These are phyloP conservation scores for Grapholita molesta DNA, from an alignment of 1,140 invertebrate genomes.

Conservation along the genomic window DNA sequence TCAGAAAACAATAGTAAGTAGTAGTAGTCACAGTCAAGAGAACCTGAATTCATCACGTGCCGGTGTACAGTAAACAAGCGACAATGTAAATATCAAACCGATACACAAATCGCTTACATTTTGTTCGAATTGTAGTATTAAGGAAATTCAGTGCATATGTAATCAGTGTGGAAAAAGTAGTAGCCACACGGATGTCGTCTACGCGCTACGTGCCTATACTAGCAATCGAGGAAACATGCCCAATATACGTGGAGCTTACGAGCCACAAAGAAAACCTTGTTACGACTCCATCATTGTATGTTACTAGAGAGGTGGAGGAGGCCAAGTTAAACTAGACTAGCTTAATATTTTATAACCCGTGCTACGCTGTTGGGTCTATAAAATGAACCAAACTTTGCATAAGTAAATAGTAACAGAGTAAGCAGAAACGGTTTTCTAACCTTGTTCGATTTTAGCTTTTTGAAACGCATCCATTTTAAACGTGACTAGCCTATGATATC, in stretches of 20 bases:
- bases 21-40: neutral
- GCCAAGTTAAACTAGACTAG: constrained; percentile 36
- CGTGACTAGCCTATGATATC: neutral
- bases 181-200: constrained; percentile 58
- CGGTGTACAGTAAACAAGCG: neutral
- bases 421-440: constrained; percentile 24
- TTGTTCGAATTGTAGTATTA: constrained; percentile 26
- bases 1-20: neutral
- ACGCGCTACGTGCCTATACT: constrained; percentile 55
- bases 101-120: constrained; percentile 10
- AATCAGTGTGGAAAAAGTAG: constrained; percentile 60
- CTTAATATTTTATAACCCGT: constrained; percentile 46
- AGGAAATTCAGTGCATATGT: constrained; percentile 51
- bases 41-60: neutral
- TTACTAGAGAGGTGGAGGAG: constrained; percentile 23
- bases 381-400: constrained; percentile 53
- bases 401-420: constrained; percentile 39
- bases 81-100: constrained; percentile 7
- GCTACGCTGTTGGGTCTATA: constrained; percentile 46
- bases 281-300: constrained; percentile 23
- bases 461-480: neutral
- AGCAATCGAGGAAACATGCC: constrained; percentile 36
- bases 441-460: constrained; percentile 24
- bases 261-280: constrained; percentile 19
- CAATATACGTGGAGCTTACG: constrained; percentile 38